A percentile compares a stretch with the other conserved stretches of the same genome.
phyloP scores from a whole-genome alignment of 1,140 invertebrate species.

The Heliconius hewitsoni region DNA sequence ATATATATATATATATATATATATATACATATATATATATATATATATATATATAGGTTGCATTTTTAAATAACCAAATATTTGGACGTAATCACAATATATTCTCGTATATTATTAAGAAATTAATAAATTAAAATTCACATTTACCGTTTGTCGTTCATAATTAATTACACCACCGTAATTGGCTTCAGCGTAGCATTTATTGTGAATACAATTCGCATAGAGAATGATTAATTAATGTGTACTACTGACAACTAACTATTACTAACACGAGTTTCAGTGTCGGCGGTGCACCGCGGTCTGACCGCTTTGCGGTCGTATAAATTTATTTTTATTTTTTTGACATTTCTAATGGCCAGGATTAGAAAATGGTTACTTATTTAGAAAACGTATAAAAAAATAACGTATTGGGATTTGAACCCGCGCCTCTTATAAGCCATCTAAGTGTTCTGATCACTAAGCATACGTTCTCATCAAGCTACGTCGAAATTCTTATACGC shows the following conservation, averaged over 20 bases:
- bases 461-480: no score
- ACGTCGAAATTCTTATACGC: no score
- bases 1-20: no score
- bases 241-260: conserved; percentile 24
- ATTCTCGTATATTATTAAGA: neutral
- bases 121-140: conserved; percentile 5
- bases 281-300: conserved; percentile 23
- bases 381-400: no score
- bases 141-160: neutral
- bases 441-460: no score
- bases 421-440: no score
- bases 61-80: no score
- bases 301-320: conserved; percentile 1
- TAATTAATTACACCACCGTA: conserved; percentile 1
- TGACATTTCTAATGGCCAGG: neutral
- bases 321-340: conserved; percentile 19
- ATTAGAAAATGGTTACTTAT: neutral
- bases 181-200: conserved; percentile 11
- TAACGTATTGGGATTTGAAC: no score
- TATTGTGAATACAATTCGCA: conserved; percentile 22
- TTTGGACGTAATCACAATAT: no score
- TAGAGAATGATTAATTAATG: conserved; percentile 30
- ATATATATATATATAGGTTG: no score
- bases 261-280: conserved; percentile 24
- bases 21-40: no score